Evolutionary conservation across 2,113 vertebrate species (phyloP), one percentile per base, ranked within the genome.

Genomic region (Anser cygnoides): DNA sequence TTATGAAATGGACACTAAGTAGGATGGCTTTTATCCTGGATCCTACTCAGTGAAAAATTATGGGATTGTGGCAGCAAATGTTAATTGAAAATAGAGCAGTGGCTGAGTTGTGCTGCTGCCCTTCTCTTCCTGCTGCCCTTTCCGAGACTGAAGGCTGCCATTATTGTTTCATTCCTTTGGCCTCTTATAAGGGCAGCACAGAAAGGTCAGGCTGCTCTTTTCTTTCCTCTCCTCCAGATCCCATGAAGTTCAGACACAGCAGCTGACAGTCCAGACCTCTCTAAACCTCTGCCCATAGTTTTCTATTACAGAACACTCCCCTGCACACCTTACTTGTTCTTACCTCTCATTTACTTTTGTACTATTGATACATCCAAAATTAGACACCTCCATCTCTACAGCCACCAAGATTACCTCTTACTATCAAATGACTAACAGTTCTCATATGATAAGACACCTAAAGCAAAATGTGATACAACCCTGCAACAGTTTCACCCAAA

Each of bases 151-250:
- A 88, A 92, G 86, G 87, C 62, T 95, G 95, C 90, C 93, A 89
- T 95, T 96, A 94, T 67, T 96, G 89, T 82, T 90, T 96, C 80
- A 93, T 92, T 95, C 80, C 80, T 91, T 37, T 89, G 86, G 92
- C 90, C 92, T 94, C 93, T 82, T 41, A 66, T 82, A 96, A 96
- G 92, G 80, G 73, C 95, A 95, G 41, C 66, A 62, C 28, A 62
- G 91, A 96, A 96, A 97, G 89, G 92, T 84, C 92, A 87, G 84
- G 61, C 70, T 95, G 93, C 86, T 95, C 80, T 96, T 95, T 95
- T 89, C 74, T 78, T 87, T 72, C 76, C 57, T 85, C 37, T 93
- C 54, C 22, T 83, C 11, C 39, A 59, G 33, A 71, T 81, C 54
- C 39, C 29, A 25, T n/a, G 31, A 39, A 37, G 21, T 63, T 46